Base-by-base conservation (phyloP, 2,113 vertebrate genomes). In the Candoia aspera region DNA sequence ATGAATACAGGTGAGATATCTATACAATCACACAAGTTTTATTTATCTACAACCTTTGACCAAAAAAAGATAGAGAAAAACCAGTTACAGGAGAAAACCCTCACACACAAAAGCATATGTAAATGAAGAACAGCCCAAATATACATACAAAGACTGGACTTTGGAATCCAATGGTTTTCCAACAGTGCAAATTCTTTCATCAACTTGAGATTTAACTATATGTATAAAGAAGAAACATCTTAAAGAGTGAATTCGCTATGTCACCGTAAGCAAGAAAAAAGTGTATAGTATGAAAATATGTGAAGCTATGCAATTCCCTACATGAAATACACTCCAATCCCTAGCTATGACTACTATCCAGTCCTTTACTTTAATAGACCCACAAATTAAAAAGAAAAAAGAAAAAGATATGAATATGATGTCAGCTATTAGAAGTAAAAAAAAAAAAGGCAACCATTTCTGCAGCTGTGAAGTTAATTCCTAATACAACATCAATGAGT, bases 331-430 rank as follows among this genome's bases (percentile, higher is more conserved):
- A 53, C 89, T 73, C 86, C 88, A 96, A 94, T 37, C 0, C 90
- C 94, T 95, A 93, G 94, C 94, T 94, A 92, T 95, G 94, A 94
- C 59, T 86, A 90, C 8, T 60, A 37, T 17, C 9, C 87, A 92
- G 91, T 94, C 91, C 94, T 95, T 95, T 79, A 62, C 92, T 93
- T 95, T 94, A 96, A 97, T 92, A 95, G 88, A 95, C 91, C 58
- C 93, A 90, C 94, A 96, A 96, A 96, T 96, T 96, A 95, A 97
- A 96, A 96, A 95, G 92, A 97, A 96, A 26, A 96, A 96, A 95
- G 21, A 96, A 96, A 97, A 96, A 96, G 95, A 92, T 91, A 92
- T 0, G 59, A 92, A 53, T 79, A 92, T 93, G 92, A 94, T 94
- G 90, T 90, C 64, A 94, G 6, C 94, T 91, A 53, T 0, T 96